A percentile compares a stretch with the other conserved stretches of the same genome.
Evolutionary conservation across 2,797 vertebrate genomes (phyloP).

Genomic region (Cygnus olor): DNA sequence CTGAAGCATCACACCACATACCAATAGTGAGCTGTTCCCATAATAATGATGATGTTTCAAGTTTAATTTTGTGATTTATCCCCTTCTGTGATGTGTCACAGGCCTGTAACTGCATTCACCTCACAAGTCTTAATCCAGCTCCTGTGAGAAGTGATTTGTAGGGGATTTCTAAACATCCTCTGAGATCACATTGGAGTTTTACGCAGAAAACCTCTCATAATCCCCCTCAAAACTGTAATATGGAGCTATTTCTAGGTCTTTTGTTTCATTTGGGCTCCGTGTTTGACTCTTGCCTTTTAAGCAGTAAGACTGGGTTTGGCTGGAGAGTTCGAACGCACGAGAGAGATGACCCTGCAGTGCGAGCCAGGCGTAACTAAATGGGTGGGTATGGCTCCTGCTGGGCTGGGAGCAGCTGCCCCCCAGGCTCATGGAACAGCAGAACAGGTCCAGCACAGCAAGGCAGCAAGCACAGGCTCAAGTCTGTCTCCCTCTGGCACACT

Average conservation of each 20-base stretch:
- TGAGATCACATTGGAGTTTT: slow-evolving; percentile 31
- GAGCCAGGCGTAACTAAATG: not conserved
- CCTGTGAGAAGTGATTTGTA: slow-evolving; percentile 26
- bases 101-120: not conserved
- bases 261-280: not conserved
- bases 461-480: not conserved
- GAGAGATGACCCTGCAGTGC: not conserved
- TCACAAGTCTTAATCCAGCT: slow-evolving; percentile 23
- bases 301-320: not conserved
- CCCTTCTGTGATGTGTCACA: not conserved
- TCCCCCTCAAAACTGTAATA: slow-evolving; percentile 21
- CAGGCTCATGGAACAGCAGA: not conserved
- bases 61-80: not conserved
- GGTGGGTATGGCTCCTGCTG: not conserved
- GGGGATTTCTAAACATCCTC: slow-evolving; percentile 43
- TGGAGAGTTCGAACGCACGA: not conserved
- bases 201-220: not conserved
- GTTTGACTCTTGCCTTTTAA: not conserved
- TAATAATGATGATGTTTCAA: not conserved
- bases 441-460: not conserved
- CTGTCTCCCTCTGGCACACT: not conserved
- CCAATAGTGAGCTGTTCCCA: not conserved
- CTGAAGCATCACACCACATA: not conserved
- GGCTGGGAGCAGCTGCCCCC: not conserved
- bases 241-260: slow-evolving; percentile 20